These are phyloP conservation scores for Dromiciops gliroides DNA, from an alignment of 2,113 vertebrate species.

Conservation along the genomic window DNA sequence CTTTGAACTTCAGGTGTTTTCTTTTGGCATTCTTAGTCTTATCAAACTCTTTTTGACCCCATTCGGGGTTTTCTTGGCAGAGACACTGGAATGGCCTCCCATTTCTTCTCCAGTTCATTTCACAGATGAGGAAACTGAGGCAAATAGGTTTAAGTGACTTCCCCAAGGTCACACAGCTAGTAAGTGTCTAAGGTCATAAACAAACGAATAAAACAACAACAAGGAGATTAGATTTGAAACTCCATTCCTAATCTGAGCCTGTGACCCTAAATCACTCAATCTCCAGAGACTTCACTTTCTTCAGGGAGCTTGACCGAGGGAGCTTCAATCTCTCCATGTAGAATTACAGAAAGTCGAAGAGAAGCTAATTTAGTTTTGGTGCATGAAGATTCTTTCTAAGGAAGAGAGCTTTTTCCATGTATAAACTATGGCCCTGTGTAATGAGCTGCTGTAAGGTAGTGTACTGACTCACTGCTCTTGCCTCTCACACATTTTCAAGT, in stretches of 20 bases:
- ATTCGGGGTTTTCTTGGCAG: background rate
- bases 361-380: background rate
- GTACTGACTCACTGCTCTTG: background rate
- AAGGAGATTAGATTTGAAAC: background rate
- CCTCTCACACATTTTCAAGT: background rate
- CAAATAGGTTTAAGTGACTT: constrained; percentile 48
- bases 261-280: background rate
- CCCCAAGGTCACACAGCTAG: constrained; percentile 27
- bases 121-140: background rate
- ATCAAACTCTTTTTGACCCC: background rate
- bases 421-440: background rate
- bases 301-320: background rate
- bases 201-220: background rate
- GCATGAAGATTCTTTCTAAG: background rate
- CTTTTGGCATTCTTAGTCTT: background rate
- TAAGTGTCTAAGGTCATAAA: constrained; percentile 30
- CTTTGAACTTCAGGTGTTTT: background rate
- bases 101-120: background rate
- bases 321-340: background rate
- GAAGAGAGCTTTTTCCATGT: background rate
- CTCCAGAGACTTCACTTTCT: background rate
- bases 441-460: background rate
- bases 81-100: background rate
- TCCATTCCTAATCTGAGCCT: background rate
- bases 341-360: background rate